Percentiles rank a stretch among this genome's conserved stretches.
Evolutionary conservation across 2,888 invertebrate genomes (phyloP).

Genomic region (Dynastes tityus): DNA sequence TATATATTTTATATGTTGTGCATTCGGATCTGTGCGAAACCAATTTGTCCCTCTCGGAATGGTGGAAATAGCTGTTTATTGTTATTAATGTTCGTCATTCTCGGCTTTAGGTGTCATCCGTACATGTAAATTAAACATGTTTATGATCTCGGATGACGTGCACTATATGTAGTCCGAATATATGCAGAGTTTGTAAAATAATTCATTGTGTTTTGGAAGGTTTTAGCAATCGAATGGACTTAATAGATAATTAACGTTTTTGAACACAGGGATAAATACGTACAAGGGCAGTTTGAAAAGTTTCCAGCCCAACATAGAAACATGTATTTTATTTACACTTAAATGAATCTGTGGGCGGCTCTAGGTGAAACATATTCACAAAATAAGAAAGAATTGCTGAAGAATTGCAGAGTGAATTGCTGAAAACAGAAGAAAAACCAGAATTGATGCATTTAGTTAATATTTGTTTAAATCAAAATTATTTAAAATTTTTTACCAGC

Average conservation of each 20-base stretch:
- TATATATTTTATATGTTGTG: slow-evolving; percentile 16
- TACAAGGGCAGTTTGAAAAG: too few species aligned
- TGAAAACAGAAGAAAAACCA: too few species aligned
- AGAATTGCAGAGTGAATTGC: too few species aligned
- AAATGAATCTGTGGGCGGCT: too few species aligned
- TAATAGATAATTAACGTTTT: background rate
- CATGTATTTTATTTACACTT: too few species aligned
- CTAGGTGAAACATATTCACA: too few species aligned
- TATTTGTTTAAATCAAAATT: too few species aligned
- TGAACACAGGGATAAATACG: background rate
- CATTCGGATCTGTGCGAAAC: slow-evolving; percentile 48
- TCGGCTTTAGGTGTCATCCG: background rate
- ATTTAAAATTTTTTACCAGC: too few species aligned
- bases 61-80: slow-evolving; percentile 26
- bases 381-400: too few species aligned
- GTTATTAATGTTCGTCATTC: slow-evolving; percentile 10
- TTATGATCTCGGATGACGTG: background rate
- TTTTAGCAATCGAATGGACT: background rate
- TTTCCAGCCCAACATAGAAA: too few species aligned
- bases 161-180: background rate
- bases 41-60: slow-evolving; percentile 49
- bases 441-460: too few species aligned
- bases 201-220: background rate
- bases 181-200: too few species aligned
- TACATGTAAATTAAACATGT: background rate